These are phyloP conservation scores for Caretta caretta DNA, from an alignment of 2,113 vertebrate genomes.

Conservation along the genomic window DNA sequence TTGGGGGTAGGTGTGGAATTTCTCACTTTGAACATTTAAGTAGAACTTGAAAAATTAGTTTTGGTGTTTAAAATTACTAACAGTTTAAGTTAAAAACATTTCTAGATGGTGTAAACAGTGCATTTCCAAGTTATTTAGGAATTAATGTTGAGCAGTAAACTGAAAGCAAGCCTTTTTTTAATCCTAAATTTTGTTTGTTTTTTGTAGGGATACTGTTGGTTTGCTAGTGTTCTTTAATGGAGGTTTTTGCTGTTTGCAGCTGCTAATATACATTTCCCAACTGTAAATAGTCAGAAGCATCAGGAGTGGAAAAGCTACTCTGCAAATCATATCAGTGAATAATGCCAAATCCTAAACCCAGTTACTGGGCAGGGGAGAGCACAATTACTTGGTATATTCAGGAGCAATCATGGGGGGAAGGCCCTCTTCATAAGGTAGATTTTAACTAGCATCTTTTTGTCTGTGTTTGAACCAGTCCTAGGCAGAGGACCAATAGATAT, in stretches of 20 bases:
- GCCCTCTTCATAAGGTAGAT: background rate
- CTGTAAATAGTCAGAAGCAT: background rate
- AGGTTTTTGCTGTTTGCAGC: background rate
- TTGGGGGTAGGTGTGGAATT: background rate
- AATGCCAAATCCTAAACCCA: background rate
- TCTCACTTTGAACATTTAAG: background rate
- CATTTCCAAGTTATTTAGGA: background rate
- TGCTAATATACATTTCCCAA: background rate
- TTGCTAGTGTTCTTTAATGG: background rate
- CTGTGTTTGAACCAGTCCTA: background rate
- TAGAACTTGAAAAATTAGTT: background rate
- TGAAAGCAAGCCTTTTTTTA: background rate
- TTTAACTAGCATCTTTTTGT: background rate
- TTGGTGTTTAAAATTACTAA: background rate
- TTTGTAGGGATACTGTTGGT: background rate
- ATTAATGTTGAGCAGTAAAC: background rate
- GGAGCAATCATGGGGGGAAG: background rate
- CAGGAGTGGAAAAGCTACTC: background rate
- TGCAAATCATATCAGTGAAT: background rate
- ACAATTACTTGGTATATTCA: background rate
- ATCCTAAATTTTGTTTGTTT: background rate
- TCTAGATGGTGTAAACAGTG: background rate
- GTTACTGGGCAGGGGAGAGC: background rate
- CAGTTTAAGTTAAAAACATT: no score
- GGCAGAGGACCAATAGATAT: background rate